These are phyloP conservation scores for Lysandra bellargus DNA, from an alignment of 2,888 invertebrate genomes.

Conservation along the genomic window DNA sequence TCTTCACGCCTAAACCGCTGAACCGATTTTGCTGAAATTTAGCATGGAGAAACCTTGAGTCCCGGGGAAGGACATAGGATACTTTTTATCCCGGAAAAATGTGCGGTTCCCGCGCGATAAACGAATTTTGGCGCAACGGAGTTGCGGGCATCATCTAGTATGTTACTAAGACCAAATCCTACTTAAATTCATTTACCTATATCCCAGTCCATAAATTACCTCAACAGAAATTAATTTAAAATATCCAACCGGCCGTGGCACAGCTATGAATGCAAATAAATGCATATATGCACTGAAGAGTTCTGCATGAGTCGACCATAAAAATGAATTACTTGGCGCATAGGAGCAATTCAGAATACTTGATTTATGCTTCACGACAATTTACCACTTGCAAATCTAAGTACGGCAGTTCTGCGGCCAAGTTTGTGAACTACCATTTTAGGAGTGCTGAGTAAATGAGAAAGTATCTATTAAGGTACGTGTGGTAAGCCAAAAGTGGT, in stretches of 20 bases:
- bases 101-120: too few species aligned
- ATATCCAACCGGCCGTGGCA: not conserved
- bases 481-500: not conserved
- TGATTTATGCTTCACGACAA: conserved; percentile 33
- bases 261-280: conserved; percentile 30
- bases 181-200: not conserved
- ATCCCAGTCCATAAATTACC: not conserved
- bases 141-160: too few species aligned
- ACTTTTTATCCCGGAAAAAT: too few species aligned
- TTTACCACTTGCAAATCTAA: conserved; percentile 35
- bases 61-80: too few species aligned
- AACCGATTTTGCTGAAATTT: too few species aligned
- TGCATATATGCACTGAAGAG: conserved; percentile 29
- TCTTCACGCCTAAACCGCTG: too few species aligned
- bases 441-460: conserved; percentile 8
- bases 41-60: too few species aligned
- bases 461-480: not conserved
- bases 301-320: conserved; percentile 37
- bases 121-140: too few species aligned
- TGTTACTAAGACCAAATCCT: not conserved
- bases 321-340: conserved; percentile 40
- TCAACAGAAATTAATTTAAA: not conserved
- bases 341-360: conserved; percentile 36
- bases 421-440: conserved; percentile 29
- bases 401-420: conserved; percentile 31